Evolutionary conservation across 1,140 invertebrate genomes (phyloP).

Genomic region (Planococcus citri): DNA sequence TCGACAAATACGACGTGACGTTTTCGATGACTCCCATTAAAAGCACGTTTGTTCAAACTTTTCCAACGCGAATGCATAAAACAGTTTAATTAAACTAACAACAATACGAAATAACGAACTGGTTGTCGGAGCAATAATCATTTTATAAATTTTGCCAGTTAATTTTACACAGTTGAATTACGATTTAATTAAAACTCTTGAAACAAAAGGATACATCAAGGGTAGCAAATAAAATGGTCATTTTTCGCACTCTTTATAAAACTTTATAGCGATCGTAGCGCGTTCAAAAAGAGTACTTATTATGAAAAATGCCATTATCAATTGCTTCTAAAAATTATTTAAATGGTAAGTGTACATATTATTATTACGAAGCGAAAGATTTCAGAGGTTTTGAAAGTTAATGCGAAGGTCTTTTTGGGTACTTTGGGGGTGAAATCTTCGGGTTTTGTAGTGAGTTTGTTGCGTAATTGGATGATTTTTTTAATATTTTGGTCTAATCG

Average conservation of each 20-base stretch:
- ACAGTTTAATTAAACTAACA: not conserved
- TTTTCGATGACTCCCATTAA: too few relatives aligned
- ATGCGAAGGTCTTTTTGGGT: too few relatives aligned
- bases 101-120: not conserved
- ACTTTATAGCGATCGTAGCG: not conserved
- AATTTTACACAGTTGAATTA: slow-evolving; percentile 8
- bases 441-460: too few relatives aligned
- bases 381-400: too few relatives aligned
- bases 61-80: not conserved
- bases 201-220: not conserved
- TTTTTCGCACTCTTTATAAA: not conserved
- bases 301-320: not conserved
- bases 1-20: too few relatives aligned
- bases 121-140: not conserved
- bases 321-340: not conserved
- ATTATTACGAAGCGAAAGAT: too few relatives aligned
- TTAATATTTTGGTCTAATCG: too few relatives aligned
- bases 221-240: not conserved
- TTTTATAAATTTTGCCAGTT: not conserved
- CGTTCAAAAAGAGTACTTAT: not conserved
- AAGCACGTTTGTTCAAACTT: too few relatives aligned
- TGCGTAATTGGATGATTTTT: too few relatives aligned
- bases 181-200: not conserved
- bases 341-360: too few relatives aligned
- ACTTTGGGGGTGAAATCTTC: too few relatives aligned